These are phyloP conservation scores for Eubasilissa regina DNA, from an alignment of 1,140 invertebrate genomes.

Conservation along the genomic window DNA sequence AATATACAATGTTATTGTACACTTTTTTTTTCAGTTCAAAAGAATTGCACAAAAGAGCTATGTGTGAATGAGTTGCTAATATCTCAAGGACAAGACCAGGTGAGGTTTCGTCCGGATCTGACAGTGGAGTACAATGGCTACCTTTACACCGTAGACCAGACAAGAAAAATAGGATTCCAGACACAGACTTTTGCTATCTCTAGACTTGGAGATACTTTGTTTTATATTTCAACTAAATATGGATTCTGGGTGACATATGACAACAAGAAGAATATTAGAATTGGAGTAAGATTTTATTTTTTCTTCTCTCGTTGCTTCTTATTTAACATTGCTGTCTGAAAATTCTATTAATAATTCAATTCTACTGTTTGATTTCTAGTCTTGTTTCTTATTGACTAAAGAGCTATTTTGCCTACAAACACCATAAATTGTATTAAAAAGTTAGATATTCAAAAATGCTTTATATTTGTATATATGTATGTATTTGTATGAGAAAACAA, in stretches of 20 bases:
- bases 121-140: slow-evolving; percentile 78
- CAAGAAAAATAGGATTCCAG: slow-evolving; percentile 78
- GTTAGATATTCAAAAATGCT: no score
- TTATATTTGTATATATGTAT: no score
- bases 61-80: slow-evolving; percentile 76
- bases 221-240: slow-evolving; percentile 79
- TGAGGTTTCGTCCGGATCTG: slow-evolving; percentile 77
- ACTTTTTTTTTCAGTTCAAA: slow-evolving; percentile 74
- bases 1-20: slow-evolving; percentile 46
- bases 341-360: no score
- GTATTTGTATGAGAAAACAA: no score
- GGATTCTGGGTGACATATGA: slow-evolving; percentile 83
- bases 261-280: slow-evolving; percentile 78
- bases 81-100: slow-evolving; percentile 72
- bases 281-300: slow-evolving; percentile 75
- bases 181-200: slow-evolving; percentile 78
- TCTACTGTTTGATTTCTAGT: no score
- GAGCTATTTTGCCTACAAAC: no score
- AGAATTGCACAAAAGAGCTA: slow-evolving; percentile 73
- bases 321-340: not conserved
- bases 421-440: no score
- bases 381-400: no score
- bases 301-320: not conserved
- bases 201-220: slow-evolving; percentile 78
- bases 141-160: slow-evolving; percentile 77